A percentile compares a stretch with the other conserved stretches of the same genome.
These are phyloP conservation scores for Tachuris rubrigastra DNA, from an alignment of 2,113 vertebrate species.

Conservation along the genomic window DNA sequence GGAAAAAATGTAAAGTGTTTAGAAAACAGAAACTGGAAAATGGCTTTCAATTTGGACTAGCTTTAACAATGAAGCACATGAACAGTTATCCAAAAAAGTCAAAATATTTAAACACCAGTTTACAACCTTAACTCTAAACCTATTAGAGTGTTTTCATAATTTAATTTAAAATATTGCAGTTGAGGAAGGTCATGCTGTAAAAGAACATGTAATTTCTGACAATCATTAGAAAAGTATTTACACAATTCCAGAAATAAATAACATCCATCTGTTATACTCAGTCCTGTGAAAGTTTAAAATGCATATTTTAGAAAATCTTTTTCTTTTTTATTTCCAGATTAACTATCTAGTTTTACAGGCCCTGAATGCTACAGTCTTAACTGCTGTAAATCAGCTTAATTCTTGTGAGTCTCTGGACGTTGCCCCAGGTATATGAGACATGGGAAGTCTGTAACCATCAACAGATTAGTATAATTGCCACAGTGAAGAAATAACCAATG, in stretches of 20 bases:
- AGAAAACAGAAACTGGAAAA: conserved; percentile 41
- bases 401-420: background rate
- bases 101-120: conserved; percentile 17
- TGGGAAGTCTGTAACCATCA: background rate
- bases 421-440: background rate
- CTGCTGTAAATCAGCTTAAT: background rate
- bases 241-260: conserved; percentile 9
- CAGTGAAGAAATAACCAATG: background rate
- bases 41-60: background rate
- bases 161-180: background rate
- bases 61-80: background rate
- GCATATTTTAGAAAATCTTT: background rate
- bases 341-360: background rate
- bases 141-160: background rate
- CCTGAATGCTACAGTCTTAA: background rate
- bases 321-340: background rate
- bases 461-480: background rate
- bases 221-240: conserved; percentile 23
- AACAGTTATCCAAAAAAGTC: background rate
- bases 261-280: background rate
- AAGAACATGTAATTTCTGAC: conserved; percentile 19
- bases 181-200: conserved; percentile 3
- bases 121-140: background rate
- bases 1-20: conserved; percentile 17
- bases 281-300: background rate